Evolutionary conservation across 2,797 vertebrate genomes (phyloP).

Genomic region (Spondyliosoma cantharus): DNA sequence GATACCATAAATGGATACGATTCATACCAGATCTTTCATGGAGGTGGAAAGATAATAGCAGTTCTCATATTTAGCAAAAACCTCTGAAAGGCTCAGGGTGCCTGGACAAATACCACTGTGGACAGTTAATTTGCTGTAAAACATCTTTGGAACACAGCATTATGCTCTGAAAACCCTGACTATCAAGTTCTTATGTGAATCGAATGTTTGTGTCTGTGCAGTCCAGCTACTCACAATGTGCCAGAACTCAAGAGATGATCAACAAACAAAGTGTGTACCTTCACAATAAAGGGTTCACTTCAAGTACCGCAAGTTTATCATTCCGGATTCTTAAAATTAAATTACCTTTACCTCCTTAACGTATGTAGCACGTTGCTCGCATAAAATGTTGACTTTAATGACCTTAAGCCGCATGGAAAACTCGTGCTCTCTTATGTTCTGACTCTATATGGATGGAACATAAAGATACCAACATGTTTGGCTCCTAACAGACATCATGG

Average conservation of each 20-base stretch:
- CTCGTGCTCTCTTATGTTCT: neutral
- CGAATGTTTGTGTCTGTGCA: slow-evolving; percentile 9
- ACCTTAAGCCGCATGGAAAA: slow-evolving; percentile 15
- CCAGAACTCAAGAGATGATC: neutral
- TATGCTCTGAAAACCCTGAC: slow-evolving; percentile 1
- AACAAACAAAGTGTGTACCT: neutral
- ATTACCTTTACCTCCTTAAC: neutral
- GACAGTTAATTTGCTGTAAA: neutral
- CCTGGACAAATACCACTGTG: too few species aligned
- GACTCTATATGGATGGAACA: slow-evolving; percentile 2
- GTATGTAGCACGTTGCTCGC: neutral
- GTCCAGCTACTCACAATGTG: too few species aligned
- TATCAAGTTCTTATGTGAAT: neutral
- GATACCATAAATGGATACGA: neutral
- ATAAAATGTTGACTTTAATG: neutral
- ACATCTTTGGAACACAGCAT: neutral
- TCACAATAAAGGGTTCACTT: neutral
- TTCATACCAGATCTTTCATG: neutral
- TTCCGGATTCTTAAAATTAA: neutral
- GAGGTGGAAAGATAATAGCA: neutral
- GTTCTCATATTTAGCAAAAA: neutral
- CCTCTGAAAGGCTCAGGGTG: neutral
- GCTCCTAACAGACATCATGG: slow-evolving; percentile 1
- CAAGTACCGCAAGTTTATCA: neutral
- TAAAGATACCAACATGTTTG: slow-evolving; percentile 10